Percentiles rank a stretch among this genome's conserved stretches.
These are phyloP conservation scores for Artibeus lituratus DNA, from an alignment of 2,797 vertebrate species.

Conservation along the genomic window DNA sequence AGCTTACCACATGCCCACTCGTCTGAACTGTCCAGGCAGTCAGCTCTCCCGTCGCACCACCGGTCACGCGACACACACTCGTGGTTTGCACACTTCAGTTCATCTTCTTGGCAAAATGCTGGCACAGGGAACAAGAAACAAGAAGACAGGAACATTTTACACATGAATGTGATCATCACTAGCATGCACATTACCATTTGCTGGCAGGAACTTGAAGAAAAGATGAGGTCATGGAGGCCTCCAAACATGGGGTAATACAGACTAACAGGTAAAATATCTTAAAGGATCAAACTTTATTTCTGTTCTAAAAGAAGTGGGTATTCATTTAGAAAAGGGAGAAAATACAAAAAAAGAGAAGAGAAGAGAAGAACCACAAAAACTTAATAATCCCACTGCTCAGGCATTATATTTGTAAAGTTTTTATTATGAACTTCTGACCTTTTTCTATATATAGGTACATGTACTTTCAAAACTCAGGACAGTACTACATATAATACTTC, in stretches of 20 bases:
- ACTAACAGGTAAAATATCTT: neutral
- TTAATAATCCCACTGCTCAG: neutral
- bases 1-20: constrained; percentile 95
- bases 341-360: neutral
- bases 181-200: neutral
- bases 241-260: neutral
- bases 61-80: constrained; percentile 89
- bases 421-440: neutral
- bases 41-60: constrained; percentile 92
- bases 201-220: neutral
- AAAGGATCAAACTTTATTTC: neutral
- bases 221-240: no score
- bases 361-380: neutral
- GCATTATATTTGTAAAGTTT: neutral
- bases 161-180: neutral
- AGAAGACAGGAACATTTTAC: neutral
- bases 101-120: constrained; percentile 89
- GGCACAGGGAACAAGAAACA: constrained; percentile 45
- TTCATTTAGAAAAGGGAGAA: neutral
- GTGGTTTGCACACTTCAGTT: constrained; percentile 92
- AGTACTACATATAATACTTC: neutral
- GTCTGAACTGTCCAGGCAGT: constrained; percentile 94
- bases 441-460: neutral
- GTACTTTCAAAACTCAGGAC: neutral
- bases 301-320: neutral